Base-by-base conservation (phyloP, 2,888 invertebrate genomes). In the Theodoxus fluviatilis region DNA sequence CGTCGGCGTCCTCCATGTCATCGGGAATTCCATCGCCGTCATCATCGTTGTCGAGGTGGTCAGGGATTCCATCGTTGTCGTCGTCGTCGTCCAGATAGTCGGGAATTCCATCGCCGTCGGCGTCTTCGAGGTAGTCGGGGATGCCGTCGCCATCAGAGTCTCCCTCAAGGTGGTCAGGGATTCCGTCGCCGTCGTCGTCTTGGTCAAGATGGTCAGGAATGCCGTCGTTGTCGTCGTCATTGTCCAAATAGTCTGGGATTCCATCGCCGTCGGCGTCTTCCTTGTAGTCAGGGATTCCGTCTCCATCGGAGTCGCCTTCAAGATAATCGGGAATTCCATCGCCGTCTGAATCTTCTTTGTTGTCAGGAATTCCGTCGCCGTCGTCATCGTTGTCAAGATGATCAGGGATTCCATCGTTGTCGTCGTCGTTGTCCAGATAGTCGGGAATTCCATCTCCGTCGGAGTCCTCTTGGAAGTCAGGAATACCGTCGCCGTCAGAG, bases 121-220 rank as follows among this genome's bases (percentile, higher is more conserved):
- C 77, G 52, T 75, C n/a, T 25, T 47, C 1, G 67, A 57, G 67
- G 35, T 72, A 72, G 59, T 82, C 80, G 18, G 78, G 79, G 4
- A 82, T 79, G n/a, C 82, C 81, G 71, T 82, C 79, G 47, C 69
- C 70, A 69, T 83, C 82, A 33, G 72, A 68, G 66, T 83, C 84
- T 59, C 78, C 72, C 52, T 83, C 83, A 6, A 79, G 67, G 40
- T 76, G 74, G 67, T 84, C 83, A 6, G 84, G 83, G 67, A 84
- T 83, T 2, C 85, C 85, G 73, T 86, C 84, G 35, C 82, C 82
- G 73, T 85, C 85, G 12, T 75, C 76, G 70, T 85, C 85, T 35
- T 77, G 70, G 37, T 81, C 79, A 38, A 73, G 64, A 49, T 80
- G 68, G 67, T 80, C 79, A 18, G 73, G 73, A 18, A 73, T 71